Base-by-base conservation (phyloP, 2,888 invertebrate species). In the Craniophora ligustri region DNA sequence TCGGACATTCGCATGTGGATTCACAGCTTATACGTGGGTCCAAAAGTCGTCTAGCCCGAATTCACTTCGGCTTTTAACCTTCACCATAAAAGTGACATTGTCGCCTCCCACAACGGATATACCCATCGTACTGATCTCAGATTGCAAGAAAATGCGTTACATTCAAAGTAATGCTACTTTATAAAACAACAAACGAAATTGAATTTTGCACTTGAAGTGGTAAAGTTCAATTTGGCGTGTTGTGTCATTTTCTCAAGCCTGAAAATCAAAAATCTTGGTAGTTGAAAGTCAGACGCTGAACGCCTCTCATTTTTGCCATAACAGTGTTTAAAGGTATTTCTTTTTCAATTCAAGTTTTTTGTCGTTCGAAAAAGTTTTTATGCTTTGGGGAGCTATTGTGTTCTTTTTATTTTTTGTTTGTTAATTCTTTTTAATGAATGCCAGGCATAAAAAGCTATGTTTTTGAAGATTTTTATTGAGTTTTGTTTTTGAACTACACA, bases 131-230 rank as follows among this genome's bases (percentile, higher is more conserved):
- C 77, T 73, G 86, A 86, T 85, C 78, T 74, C 72, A 85, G 85
- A 85, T 86, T 84, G 80, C 79, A 78, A 79, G 74, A 75, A 81
- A 83, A 75, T 76, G 79, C 76, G 81, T 78, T 79, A 79, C 81
- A 80, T 85, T 85, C 78, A 76, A 82, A 55, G 55, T 41, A 63
- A 56, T 41, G 15, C 46, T 38, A 10, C 41, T 48, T n/a, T 35
- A 34, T 6, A 11, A 34, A n/a, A 31, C n/a, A 18, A 19, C 46
- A 60, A 21, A 23, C 14, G n/a, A 54, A 40, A 56, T 21, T 21
- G 19, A 23, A 58, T 44, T 40, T 3, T 55, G 40, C 7, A 0
- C 0, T 5, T 1, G 5, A 0, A 0, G 0, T 0, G 0, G 0
- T 14, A 63, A 26, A 42, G 58, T 55, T 35, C 1, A 3, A 16